These are phyloP conservation scores for Metridium senile DNA, from an alignment of 92 coral and sea anemone species.

Conservation along the genomic window DNA sequence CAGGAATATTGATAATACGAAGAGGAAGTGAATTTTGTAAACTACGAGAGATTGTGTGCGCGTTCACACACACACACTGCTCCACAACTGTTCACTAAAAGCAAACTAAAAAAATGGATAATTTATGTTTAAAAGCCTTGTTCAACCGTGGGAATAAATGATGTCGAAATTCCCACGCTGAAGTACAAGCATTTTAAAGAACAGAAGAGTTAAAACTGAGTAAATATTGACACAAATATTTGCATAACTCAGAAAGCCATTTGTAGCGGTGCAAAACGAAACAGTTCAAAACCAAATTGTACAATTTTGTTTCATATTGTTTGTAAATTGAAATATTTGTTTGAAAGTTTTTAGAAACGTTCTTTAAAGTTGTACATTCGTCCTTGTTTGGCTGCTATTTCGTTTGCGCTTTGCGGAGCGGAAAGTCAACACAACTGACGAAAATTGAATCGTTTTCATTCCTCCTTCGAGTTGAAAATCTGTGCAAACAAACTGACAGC, in stretches of 20 bases:
- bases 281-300: neutral
- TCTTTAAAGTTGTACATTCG: too few relatives aligned
- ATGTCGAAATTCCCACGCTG: constrained; percentile 14
- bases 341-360: too few relatives aligned
- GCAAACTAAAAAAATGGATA: neutral
- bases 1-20: neutral
- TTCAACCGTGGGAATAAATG: constrained; percentile 20
- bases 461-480: constrained; percentile 4
- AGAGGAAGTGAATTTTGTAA: neutral
- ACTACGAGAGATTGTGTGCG: neutral
- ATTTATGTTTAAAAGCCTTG: neutral
- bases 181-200: neutral
- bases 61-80: too few relatives aligned
- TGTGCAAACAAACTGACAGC: constrained; percentile 17
- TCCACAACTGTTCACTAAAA: too few relatives aligned
- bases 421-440: too few relatives aligned
- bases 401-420: too few relatives aligned
- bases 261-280: neutral
- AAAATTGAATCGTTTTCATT: neutral
- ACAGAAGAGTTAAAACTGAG: constrained; percentile 2
- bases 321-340: too few relatives aligned
- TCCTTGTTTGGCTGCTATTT: too few relatives aligned
- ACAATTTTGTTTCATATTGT: too few relatives aligned
- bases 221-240: constrained; percentile 32
- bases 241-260: constrained; percentile 11